Conservation (phyloP, 2,797 vertebrate species). For the Bovichtus variegatus region DNA sequence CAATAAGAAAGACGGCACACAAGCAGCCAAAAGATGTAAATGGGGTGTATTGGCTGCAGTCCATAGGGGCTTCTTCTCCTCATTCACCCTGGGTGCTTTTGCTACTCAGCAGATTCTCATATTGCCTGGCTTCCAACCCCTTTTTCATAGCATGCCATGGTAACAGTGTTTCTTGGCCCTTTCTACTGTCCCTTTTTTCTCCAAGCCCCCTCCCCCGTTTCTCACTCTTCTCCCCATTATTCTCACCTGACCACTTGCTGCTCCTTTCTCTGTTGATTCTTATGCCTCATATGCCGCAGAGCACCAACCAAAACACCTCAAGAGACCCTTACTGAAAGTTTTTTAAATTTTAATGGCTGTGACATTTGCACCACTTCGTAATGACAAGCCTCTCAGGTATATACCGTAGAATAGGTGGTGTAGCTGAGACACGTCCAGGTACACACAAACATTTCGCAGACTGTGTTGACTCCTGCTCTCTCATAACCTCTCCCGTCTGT, state of each 20-base stretch:
- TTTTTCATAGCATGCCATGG: conserved; percentile 97
- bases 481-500: conserved; percentile 84
- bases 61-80: conserved; percentile 87
- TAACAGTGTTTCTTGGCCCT: conserved; percentile 91
- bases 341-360: conserved; percentile 75
- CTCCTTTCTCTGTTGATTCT: conserved; percentile 89
- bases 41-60: conserved; percentile 89
- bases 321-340: conserved; percentile 67
- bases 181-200: conserved; percentile 86
- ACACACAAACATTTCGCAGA: conserved; percentile 75
- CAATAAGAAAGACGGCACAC: conserved; percentile 77
- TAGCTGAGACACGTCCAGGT: conserved; percentile 71
- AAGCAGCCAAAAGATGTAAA: conserved; percentile 91
- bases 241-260: conserved; percentile 88
- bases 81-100: conserved; percentile 90
- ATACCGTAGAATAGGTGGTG: conserved; percentile 72
- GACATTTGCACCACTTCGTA: conserved; percentile 82
- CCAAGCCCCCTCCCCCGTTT: conserved; percentile 79
- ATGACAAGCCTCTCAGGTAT: conserved; percentile 79
- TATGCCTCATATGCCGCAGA: conserved; percentile 82
- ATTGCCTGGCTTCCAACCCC: conserved; percentile 95
- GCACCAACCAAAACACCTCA: conserved; percentile 78
- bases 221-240: conserved; percentile 86
- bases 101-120: conserved; percentile 90
- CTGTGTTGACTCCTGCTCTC: conserved; percentile 83